Base-by-base conservation (phyloP, 2,113 vertebrate species). In the Alexandromys fortis region DNA sequence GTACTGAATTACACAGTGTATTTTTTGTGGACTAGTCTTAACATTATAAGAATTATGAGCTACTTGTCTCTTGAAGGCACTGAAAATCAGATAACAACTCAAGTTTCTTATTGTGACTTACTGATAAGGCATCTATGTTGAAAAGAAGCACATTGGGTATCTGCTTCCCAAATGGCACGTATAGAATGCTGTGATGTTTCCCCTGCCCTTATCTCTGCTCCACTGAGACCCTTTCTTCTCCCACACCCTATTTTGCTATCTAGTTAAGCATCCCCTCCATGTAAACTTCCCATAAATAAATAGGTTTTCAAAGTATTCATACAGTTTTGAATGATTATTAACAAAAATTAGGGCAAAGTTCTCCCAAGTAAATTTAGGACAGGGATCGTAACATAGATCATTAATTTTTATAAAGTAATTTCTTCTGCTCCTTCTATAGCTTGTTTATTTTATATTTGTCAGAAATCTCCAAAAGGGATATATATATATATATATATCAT, bases 281-380 rank as follows among this genome's bases (percentile, higher is more conserved):
- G 65, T 58, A 89, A 82, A 14, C 28, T 86, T 13, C 45, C 13
- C 52, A 49, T 78, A 90, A 68, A 83, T 61, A 93, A 93, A 82
- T 38, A 38, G 33, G 14, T 14, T 90, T 75, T 90, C 81, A 77
- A 92, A 89, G 33, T 52, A 35, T 81, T 73, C 3, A 38, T 24
- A 92, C 38, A 67, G 47, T 72, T 96, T 92, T 95, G 42, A 97
- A 90, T 86, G 72, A 90, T 79, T 87, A 76, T 35, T 86, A 79
- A 91, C 47, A 91, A 92, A 78, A 70, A 79, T 24, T 67, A 75
- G 19, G n/a, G 33, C 10, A 92, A 93, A 89, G 52, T 35, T 93
- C 26, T 90, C 42, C 55, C 16, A 89, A 67, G 9, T 63, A 58
- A 72, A 77, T 42, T 2, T 30, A 82, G 42, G 17, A 10, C 19